phyloP scores from a whole-genome alignment of 2,113 vertebrate species.

The Semnopithecus entellus region DNA sequence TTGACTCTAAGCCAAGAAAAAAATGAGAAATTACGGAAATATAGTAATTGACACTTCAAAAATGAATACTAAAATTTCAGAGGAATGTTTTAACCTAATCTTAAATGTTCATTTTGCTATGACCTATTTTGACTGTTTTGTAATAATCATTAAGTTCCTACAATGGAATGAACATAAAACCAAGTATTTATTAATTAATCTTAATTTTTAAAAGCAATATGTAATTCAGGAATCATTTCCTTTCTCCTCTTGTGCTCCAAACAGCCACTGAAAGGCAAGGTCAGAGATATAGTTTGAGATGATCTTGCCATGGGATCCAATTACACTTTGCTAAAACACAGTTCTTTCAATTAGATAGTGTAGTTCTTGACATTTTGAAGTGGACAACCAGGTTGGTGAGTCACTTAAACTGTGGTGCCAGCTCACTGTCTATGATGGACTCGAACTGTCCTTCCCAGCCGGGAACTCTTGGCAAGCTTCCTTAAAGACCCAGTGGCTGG shows the following conservation, averaged over 20 bases:
- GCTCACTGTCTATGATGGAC: conserved; percentile 80
- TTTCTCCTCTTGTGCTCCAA: conserved; percentile 54
- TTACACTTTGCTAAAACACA: conserved; percentile 14
- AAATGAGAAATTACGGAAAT: background rate
- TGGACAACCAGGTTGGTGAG: conserved; percentile 76
- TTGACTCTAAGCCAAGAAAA: conserved; percentile 51
- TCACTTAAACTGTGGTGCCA: conserved; percentile 74
- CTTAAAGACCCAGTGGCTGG: conserved; percentile 77
- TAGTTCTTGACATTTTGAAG: conserved; percentile 75
- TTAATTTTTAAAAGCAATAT: conserved; percentile 63
- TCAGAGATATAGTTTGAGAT: background rate
- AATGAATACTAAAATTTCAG: background rate
- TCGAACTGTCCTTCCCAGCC: conserved; percentile 76
- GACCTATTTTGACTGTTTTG: conserved; percentile 64
- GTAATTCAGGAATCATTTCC: conserved; percentile 71
- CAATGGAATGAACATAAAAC: conserved; percentile 2
- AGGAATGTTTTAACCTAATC: conserved; percentile 49
- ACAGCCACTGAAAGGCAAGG: conserved; percentile 40
- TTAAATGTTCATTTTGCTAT: conserved; percentile 34
- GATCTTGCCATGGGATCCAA: background rate
- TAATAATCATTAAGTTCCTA: conserved; percentile 42
- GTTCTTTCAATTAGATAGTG: conserved; percentile 64
- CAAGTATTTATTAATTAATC: conserved; percentile 52
- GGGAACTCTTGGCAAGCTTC: conserved; percentile 75
- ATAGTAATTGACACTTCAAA: background rate